A percentile compares a stretch with the other conserved stretches of the same genome.
Conservation (phyloP, 30 jellyfish, hydroid and myxozoan genomes). For the Nemopilema nomurai region DNA sequence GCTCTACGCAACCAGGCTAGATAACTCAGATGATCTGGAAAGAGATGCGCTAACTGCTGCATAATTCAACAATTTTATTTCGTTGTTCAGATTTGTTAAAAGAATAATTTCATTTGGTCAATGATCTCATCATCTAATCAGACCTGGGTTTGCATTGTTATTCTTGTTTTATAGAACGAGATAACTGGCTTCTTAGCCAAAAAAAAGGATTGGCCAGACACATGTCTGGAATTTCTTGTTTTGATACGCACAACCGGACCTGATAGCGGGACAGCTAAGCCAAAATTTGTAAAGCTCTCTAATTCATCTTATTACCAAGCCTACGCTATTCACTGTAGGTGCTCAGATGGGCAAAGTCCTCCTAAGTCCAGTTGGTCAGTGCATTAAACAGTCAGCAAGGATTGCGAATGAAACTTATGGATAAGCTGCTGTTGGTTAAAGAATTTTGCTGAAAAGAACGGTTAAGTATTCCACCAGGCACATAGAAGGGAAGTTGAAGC, state of each 20-base stretch:
- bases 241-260: not conserved
- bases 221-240: not conserved
- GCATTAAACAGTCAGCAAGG: no score
- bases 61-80: not conserved
- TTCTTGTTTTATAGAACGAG: not conserved
- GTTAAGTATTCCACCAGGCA: no score
- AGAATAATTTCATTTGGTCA: not conserved
- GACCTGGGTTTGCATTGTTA: not conserved
- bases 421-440: no score
- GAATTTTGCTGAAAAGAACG: no score
- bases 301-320: not conserved
- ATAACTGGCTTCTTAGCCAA: not conserved
- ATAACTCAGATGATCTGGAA: not conserved
- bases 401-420: no score
- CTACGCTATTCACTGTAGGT: not conserved
- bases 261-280: not conserved
- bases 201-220: no score
- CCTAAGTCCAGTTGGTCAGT: no score
- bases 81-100: not conserved
- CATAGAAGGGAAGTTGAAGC: no score
- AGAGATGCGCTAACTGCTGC: not conserved
- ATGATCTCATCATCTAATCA: not conserved
- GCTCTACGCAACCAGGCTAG: not conserved
- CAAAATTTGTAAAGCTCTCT: not conserved
- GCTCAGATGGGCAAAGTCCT: no score